Conservation (phyloP, 2,888 invertebrate species). For the Cybosia mesomella region DNA sequence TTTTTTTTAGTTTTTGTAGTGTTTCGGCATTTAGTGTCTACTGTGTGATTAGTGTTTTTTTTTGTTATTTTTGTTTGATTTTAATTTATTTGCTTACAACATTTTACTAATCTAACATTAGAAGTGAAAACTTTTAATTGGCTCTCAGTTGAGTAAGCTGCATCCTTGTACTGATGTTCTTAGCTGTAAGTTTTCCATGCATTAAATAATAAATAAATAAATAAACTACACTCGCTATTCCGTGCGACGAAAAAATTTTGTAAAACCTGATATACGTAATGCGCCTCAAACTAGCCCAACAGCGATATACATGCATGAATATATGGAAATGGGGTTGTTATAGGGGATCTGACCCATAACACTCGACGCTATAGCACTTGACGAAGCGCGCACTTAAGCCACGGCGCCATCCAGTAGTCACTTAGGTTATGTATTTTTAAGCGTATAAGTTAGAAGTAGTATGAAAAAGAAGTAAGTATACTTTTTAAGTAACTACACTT, state of each 20-base stretch:
- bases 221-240: background rate
- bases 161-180: too few relatives aligned
- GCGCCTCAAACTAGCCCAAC: background rate
- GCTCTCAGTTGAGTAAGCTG: too few relatives aligned
- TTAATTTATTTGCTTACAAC: too few relatives aligned
- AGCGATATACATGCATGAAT: background rate
- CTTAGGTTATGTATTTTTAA: background rate
- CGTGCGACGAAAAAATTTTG: background rate
- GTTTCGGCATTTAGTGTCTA: too few relatives aligned
- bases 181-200: too few relatives aligned
- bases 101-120: too few relatives aligned
- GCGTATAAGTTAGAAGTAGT: background rate
- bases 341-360: background rate
- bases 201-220: too few relatives aligned
- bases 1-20: too few relatives aligned
- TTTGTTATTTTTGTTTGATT: too few relatives aligned
- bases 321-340: background rate
- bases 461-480: background rate
- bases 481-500: too few relatives aligned
- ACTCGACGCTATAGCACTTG: background rate
- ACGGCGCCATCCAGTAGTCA: background rate
- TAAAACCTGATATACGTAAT: background rate
- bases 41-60: too few relatives aligned
- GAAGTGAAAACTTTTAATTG: too few relatives aligned
- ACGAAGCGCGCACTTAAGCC: conserved; percentile 4